phyloP scores from a whole-genome alignment of 2,113 vertebrate genomes.

The Alexandromys fortis region DNA sequence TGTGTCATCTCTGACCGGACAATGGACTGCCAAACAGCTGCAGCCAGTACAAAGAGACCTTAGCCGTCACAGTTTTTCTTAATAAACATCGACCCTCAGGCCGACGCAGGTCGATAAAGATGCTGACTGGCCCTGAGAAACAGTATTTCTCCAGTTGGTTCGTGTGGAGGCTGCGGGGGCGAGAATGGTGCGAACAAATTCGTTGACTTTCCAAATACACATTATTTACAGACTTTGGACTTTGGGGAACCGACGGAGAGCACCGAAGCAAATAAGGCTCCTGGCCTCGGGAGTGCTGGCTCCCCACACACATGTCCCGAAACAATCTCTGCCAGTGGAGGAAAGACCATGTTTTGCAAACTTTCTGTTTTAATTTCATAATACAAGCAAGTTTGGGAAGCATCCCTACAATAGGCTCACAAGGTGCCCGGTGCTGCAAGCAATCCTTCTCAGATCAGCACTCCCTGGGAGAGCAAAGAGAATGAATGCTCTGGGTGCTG shows the following conservation, averaged over 20 bases:
- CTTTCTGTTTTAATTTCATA: slow-evolving; percentile 19
- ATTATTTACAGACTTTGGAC: slow-evolving; percentile 14
- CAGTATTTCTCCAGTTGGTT: slow-evolving; percentile 83
- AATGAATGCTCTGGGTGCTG: no score
- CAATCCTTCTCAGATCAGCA: not conserved
- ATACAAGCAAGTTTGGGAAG: not conserved
- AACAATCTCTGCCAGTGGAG: not conserved
- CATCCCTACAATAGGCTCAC: not conserved
- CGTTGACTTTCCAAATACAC: slow-evolving; percentile 84
- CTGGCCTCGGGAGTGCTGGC: not conserved
- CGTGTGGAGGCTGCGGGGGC: not conserved
- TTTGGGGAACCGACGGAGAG: not conserved
- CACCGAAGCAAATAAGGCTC: not conserved
- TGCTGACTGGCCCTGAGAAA: slow-evolving; percentile 89
- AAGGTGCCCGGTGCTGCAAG: not conserved
- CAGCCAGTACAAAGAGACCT: slow-evolving; percentile 91
- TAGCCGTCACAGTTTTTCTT: slow-evolving; percentile 93
- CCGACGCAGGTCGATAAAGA: slow-evolving; percentile 83
- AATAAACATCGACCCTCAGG: slow-evolving; percentile 88
- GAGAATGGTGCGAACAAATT: slow-evolving; percentile 83
- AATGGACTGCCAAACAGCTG: slow-evolving; percentile 94
- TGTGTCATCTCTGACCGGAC: slow-evolving; percentile 89
- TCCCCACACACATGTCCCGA: not conserved
- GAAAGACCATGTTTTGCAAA: not conserved
- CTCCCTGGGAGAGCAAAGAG: not conserved